phyloP scores from a whole-genome alignment of 2,797 vertebrate species.

The Spinibarbus caldwelli region DNA sequence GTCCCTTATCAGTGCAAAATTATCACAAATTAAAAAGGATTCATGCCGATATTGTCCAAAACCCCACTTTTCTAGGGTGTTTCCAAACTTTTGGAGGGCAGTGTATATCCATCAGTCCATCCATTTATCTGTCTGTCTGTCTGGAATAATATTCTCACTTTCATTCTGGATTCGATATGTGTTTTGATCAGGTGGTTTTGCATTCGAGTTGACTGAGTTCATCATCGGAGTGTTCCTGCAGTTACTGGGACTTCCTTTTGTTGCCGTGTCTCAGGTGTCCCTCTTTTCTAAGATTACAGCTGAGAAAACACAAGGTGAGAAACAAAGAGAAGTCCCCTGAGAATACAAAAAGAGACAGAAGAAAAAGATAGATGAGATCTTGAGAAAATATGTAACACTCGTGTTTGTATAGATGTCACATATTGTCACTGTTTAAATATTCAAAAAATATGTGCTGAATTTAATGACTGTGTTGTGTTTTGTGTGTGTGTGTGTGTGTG shows the following conservation, averaged over 20 bases:
- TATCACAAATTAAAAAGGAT: no score
- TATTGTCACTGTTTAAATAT: background rate
- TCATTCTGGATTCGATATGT: background rate
- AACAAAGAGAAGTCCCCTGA: background rate
- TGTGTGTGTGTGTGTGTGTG: constrained; percentile 34
- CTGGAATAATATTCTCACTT: background rate
- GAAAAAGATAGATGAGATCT: background rate
- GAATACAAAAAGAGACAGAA: background rate
- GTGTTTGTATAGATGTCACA: background rate
- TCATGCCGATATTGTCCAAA: no score
- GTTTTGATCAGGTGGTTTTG: constrained; percentile 75
- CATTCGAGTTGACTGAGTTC: constrained; percentile 79
- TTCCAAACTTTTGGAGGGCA: no score
- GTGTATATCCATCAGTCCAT: background rate
- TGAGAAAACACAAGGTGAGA: constrained; percentile 84
- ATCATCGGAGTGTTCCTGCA: constrained; percentile 85
- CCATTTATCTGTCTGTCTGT: background rate
- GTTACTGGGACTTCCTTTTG: constrained; percentile 87
- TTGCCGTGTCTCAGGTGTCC: constrained; percentile 86
- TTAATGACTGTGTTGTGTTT: background rate
- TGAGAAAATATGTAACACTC: background rate
- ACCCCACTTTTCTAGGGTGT: no score
- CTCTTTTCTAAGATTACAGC: constrained; percentile 88
- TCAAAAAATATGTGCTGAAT: background rate
- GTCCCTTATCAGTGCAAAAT: no score